phyloP scores from a whole-genome alignment of 2,797 vertebrate genomes.

The Oryzias sinensis region DNA sequence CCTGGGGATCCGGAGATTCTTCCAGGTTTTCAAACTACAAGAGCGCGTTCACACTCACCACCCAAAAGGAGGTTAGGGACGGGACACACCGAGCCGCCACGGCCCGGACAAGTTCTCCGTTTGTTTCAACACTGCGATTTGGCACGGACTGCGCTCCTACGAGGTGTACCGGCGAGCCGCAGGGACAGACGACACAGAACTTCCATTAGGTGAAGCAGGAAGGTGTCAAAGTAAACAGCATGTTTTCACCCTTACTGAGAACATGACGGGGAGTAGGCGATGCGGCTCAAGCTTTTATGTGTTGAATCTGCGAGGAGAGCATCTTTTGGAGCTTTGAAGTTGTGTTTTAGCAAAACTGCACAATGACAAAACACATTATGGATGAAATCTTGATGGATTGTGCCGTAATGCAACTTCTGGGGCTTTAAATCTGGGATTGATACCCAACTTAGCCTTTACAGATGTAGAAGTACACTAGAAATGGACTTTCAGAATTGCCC shows the following conservation, averaged over 20 bases:
- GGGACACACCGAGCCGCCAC: conserved; percentile 21
- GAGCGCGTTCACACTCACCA: conserved; percentile 40
- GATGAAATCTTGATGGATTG: conserved; percentile 1
- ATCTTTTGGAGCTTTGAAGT: not conserved
- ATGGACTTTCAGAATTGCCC: too few relatives aligned
- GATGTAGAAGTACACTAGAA: too few relatives aligned
- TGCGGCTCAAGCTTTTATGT: not conserved
- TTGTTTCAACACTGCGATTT: conserved; percentile 1
- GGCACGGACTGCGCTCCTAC: not conserved
- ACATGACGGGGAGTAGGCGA: not conserved
- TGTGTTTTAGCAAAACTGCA: not conserved
- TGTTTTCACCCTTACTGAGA: conserved; percentile 12
- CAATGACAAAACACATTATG: not conserved
- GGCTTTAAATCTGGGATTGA: too few relatives aligned
- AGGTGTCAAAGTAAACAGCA: conserved; percentile 15
- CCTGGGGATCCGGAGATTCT: conserved; percentile 1
- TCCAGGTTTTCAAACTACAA: conserved; percentile 44
- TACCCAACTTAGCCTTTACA: too few relatives aligned
- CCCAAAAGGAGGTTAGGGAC: conserved; percentile 34
- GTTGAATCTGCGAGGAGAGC: not conserved
- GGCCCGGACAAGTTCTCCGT: conserved; percentile 7
- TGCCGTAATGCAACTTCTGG: not conserved
- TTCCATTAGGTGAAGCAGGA: conserved; percentile 43
- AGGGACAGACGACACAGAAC: conserved; percentile 33
- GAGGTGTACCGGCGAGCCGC: not conserved